Conservation (phyloP, 2,797 vertebrate genomes). For the Parambassis ranga region DNA sequence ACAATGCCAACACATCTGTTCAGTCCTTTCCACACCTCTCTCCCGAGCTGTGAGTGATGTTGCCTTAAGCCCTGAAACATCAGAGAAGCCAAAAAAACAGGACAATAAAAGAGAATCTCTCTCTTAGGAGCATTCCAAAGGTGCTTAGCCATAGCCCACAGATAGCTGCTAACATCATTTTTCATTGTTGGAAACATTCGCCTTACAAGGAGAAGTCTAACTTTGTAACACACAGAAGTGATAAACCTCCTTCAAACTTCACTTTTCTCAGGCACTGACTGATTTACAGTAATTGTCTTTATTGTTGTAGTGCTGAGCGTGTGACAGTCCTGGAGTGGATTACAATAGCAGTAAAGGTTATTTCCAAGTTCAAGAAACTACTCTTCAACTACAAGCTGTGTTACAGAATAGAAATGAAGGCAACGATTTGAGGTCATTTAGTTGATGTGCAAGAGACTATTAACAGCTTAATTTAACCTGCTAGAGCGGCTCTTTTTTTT, state of each 20-base stretch:
- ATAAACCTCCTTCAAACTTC: conserved; percentile 27
- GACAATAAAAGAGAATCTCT: conserved; percentile 64
- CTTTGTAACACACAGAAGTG: conserved; percentile 44
- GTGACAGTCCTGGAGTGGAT: not conserved
- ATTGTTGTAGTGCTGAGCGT: conserved; percentile 5
- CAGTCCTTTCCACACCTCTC: conserved; percentile 33
- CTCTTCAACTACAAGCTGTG: conserved; percentile 22
- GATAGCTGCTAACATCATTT: conserved; percentile 57
- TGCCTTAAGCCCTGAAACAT: conserved; percentile 55
- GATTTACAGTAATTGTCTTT: conserved; percentile 28
- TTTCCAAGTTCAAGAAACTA: conserved; percentile 19
- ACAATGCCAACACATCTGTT: conserved; percentile 47
- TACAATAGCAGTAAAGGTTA: conserved; percentile 10
- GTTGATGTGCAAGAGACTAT: conserved; percentile 53
- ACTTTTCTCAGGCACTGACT: conserved; percentile 16
- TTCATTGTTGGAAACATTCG: conserved; percentile 48
- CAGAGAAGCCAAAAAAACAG: conserved; percentile 51
- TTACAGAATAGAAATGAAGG: conserved; percentile 28
- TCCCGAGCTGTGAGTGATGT: conserved; percentile 49
- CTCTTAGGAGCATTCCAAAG: conserved; percentile 45
- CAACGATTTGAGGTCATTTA: conserved; percentile 45
- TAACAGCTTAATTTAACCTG: conserved; percentile 66
- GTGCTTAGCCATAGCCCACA: conserved; percentile 55
- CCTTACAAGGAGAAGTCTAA: conserved; percentile 35
- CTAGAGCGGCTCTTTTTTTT: conserved; percentile 38